Percentiles rank a stretch among this genome's conserved stretches.
Conservation (phyloP, 2,113 vertebrate species). For the Diadophis punctatus region DNA sequence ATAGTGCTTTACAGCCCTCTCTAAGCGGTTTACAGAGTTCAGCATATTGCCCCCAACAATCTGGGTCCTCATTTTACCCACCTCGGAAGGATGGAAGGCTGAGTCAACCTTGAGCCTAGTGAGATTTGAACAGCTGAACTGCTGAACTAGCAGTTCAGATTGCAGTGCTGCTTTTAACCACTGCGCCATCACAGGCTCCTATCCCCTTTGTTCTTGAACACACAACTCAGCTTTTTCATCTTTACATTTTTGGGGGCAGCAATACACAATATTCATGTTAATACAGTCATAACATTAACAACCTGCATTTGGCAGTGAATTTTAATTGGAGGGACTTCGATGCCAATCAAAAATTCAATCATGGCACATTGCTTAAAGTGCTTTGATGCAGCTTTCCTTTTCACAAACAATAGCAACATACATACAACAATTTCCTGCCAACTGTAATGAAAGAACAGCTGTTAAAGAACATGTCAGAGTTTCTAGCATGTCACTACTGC, state of each 20-base stretch:
- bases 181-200: no score
- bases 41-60: no score
- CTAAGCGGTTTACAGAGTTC: no score
- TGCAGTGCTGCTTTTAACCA: no score
- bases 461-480: background rate
- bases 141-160: no score
- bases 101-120: no score
- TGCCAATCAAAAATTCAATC: background rate
- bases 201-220: background rate
- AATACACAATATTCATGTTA: background rate
- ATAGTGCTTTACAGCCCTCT: no score
- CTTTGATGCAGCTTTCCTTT: background rate
- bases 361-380: background rate
- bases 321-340: background rate
- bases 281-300: background rate
- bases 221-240: background rate
- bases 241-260: background rate
- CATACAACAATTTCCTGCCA: background rate
- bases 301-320: background rate
- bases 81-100: no score
- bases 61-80: no score
- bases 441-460: background rate
- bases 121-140: no score
- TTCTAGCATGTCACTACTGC: background rate
- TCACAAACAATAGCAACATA: background rate